Conservation (phyloP, 2,113 vertebrate species). For the Odontophorus gujanensis region DNA sequence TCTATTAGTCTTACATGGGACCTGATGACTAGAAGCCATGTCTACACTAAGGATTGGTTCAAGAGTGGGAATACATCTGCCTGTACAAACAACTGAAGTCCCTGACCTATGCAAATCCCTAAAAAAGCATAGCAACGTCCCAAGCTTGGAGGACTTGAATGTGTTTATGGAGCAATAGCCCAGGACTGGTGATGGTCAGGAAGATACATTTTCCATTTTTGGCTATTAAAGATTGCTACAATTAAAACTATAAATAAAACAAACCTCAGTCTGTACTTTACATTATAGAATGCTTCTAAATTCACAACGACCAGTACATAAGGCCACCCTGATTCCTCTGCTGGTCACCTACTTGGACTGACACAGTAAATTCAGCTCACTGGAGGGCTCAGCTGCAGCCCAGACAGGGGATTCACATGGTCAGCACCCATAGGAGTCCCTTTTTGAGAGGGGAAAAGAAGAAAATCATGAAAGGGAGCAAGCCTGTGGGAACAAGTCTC, state of each 20-base stretch:
- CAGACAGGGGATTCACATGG: neutral
- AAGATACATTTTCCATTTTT: neutral
- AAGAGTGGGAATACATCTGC: conserved; percentile 17
- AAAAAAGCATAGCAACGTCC: neutral
- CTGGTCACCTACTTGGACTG: neutral
- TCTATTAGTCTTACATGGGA: conserved; percentile 25
- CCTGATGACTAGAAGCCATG: conserved; percentile 5
- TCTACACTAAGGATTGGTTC: conserved; percentile 18
- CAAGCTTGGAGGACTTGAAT: neutral
- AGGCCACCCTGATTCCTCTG: neutral
- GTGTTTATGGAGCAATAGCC: neutral
- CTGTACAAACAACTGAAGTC: conserved; percentile 37
- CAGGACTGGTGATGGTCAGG: neutral
- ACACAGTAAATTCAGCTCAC: neutral
- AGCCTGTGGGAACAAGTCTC: neutral
- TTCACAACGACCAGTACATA: neutral
- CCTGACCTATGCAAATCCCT: neutral
- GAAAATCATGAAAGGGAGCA: neutral
- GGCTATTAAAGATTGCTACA: neutral
- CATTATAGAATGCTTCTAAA: neutral
- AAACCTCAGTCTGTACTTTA: neutral
- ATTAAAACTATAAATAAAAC: conserved; percentile 2
- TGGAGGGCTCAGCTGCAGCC: neutral
- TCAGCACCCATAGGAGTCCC: fast-evolving
- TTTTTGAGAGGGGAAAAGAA: neutral